These are phyloP conservation scores for Typhlichthys eigenmanni DNA, from an alignment of 2,797 vertebrate species.

Conservation along the genomic window DNA sequence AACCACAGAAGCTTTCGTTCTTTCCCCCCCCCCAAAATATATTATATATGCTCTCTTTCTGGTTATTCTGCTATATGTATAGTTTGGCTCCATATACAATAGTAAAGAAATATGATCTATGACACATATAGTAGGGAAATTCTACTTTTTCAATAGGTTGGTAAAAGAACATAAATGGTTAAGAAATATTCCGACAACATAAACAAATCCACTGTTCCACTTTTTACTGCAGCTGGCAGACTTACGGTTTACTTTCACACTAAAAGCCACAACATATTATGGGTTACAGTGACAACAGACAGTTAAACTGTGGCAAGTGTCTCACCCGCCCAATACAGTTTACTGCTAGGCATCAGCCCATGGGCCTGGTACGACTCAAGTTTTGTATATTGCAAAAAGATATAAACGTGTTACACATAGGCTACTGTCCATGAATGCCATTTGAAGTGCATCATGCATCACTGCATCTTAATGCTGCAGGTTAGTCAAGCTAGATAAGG, in stretches of 20 bases:
- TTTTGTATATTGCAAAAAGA: conserved; percentile 69
- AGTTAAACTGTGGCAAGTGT: conserved; percentile 28
- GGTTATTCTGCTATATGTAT: background rate
- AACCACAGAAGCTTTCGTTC: conserved; percentile 22
- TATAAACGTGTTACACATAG: conserved; percentile 39
- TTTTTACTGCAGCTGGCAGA: conserved; percentile 28
- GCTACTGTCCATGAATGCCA: background rate
- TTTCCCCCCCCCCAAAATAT: background rate
- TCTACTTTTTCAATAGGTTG: background rate
- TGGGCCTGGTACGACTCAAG: conserved; percentile 73
- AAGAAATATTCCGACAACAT: conserved; percentile 3
- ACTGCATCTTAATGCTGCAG: conserved; percentile 14
- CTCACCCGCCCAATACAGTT: conserved; percentile 26
- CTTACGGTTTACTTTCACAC: background rate
- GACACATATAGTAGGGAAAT: too few species aligned
- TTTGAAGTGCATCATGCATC: conserved; percentile 19
- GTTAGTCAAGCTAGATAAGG: conserved; percentile 8
- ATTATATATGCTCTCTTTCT: background rate
- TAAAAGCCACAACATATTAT: too few species aligned
- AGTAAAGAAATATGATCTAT: background rate
- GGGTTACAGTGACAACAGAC: conserved; percentile 27
- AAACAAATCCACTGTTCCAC: conserved; percentile 8
- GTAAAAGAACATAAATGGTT: conserved; percentile 2
- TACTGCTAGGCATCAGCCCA: conserved; percentile 49
- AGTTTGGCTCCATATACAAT: conserved; percentile 5